These are phyloP conservation scores for Triops cancriformis DNA, from an alignment of 1,140 invertebrate species.

Conservation along the genomic window DNA sequence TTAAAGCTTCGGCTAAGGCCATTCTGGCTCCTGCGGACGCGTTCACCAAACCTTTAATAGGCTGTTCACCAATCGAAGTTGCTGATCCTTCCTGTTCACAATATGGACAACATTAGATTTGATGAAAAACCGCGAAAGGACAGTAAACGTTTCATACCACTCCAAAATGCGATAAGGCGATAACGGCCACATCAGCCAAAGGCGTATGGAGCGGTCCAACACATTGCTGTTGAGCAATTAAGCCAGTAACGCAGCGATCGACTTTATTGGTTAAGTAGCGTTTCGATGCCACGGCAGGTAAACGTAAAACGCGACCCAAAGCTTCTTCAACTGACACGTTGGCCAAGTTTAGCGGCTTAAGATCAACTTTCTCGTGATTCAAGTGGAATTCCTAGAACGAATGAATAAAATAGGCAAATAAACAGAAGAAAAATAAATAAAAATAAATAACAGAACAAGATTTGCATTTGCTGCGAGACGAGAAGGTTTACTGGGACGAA, in stretches of 20 bases:
- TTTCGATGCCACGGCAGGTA: constrained; percentile 89
- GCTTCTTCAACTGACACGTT: constrained; percentile 52
- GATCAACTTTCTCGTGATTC: constrained; percentile 44
- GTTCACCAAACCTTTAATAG: constrained; percentile 80
- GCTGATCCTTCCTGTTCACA: constrained; percentile 64
- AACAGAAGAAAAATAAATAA: neutral
- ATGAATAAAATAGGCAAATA: neutral
- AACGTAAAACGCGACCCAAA: constrained; percentile 68
- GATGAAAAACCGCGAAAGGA: neutral
- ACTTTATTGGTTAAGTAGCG: constrained; percentile 90
- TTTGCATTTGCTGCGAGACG: constrained; percentile 20
- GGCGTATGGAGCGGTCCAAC: constrained; percentile 93
- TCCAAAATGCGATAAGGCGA: constrained; percentile 61
- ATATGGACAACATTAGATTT: neutral
- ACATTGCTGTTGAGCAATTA: constrained; percentile 94
- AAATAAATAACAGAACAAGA: constrained; percentile 22
- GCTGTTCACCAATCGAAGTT: constrained; percentile 92
- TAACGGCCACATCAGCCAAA: constrained; percentile 87
- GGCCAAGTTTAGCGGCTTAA: constrained; percentile 44
- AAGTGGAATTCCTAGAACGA: constrained; percentile 36
- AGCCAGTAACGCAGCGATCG: constrained; percentile 90
- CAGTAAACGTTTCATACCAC: constrained; percentile 12
- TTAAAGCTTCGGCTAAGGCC: constrained; percentile 86
- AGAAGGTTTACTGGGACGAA: constrained; percentile 34
- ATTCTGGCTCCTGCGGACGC: constrained; percentile 77